phyloP scores from a whole-genome alignment of 2,888 invertebrate genomes.

The Hedychridium roseum region DNA sequence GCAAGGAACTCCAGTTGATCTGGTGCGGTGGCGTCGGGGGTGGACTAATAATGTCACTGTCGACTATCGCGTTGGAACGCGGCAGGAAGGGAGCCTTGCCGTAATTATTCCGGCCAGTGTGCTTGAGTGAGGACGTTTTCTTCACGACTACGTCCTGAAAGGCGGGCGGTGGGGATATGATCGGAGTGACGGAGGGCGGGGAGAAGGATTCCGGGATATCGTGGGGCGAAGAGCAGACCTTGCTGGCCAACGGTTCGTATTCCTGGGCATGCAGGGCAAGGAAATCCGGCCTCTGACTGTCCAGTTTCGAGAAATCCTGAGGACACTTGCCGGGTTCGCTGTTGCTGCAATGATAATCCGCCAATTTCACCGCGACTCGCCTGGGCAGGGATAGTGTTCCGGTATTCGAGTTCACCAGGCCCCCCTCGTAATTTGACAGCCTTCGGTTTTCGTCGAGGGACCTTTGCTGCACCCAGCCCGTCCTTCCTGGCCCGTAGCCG shows the following conservation, averaged over 20 bases:
- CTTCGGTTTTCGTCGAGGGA: conserved; percentile 67
- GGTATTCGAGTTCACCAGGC: conserved; percentile 36
- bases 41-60: conserved; percentile 67
- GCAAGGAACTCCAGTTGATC: conserved; percentile 59
- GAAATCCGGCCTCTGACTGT: conserved; percentile 55
- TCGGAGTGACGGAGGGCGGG: conserved; percentile 74
- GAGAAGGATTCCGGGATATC: conserved; percentile 65
- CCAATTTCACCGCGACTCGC: conserved; percentile 65
- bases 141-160: conserved; percentile 68
- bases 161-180: conserved; percentile 75
- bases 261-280: conserved; percentile 54
- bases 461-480: conserved; percentile 69
- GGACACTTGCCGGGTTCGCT: conserved; percentile 57
- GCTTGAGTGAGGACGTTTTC: conserved; percentile 39
- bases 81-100: conserved; percentile 67
- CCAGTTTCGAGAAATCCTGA: conserved; percentile 38
- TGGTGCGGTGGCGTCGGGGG: conserved; percentile 63
- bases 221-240: conserved; percentile 60
- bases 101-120: conserved; percentile 53
- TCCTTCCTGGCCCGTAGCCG: conserved; percentile 68
- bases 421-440: conserved; percentile 55
- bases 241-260: conserved; percentile 55
- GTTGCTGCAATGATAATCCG: conserved; percentile 66
- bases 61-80: conserved; percentile 67
- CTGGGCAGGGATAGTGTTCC: conserved; percentile 62